Evolutionary conservation across 1,140 invertebrate species (phyloP).

Genomic region (Drosophila erecta): DNA sequence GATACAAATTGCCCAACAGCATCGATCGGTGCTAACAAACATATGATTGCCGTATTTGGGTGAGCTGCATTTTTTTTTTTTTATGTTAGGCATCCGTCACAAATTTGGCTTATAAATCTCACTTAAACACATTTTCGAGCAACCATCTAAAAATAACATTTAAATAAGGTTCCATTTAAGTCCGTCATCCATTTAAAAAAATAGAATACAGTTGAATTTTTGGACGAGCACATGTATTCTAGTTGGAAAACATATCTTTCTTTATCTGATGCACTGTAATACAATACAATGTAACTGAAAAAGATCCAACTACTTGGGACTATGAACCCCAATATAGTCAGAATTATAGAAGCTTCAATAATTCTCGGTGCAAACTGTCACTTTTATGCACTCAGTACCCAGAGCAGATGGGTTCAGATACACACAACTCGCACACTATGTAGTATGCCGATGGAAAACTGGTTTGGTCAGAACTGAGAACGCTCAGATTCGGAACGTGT

Average conservation of each 20-base stretch:
- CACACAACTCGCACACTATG: background rate
- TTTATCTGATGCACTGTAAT: too few relatives aligned
- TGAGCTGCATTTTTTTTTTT: too few relatives aligned
- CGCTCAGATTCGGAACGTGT: background rate
- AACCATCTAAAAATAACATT: too few relatives aligned
- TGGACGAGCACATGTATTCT: too few relatives aligned
- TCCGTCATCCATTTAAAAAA: too few relatives aligned
- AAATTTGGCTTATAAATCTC: background rate
- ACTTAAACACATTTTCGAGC: background rate
- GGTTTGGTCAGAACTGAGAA: constrained; percentile 51
- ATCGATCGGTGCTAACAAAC: constrained; percentile 13
- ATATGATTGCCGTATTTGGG: background rate
- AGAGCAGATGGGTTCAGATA: constrained; percentile 21
- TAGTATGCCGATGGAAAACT: constrained; percentile 34
- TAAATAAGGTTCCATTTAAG: too few relatives aligned
- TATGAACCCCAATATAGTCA: constrained; percentile 26
- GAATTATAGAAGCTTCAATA: constrained; percentile 20
- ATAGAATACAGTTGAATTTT: too few relatives aligned
- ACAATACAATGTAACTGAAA: too few relatives aligned
- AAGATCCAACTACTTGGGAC: constrained; percentile 12
- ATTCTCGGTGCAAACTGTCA: constrained; percentile 34
- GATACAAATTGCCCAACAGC: constrained; percentile 29
- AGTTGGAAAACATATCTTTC: too few relatives aligned
- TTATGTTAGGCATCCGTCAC: background rate
- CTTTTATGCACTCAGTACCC: constrained; percentile 38